Conservation (phyloP, 2,888 invertebrate species). For the Drosophila niveifrons region DNA sequence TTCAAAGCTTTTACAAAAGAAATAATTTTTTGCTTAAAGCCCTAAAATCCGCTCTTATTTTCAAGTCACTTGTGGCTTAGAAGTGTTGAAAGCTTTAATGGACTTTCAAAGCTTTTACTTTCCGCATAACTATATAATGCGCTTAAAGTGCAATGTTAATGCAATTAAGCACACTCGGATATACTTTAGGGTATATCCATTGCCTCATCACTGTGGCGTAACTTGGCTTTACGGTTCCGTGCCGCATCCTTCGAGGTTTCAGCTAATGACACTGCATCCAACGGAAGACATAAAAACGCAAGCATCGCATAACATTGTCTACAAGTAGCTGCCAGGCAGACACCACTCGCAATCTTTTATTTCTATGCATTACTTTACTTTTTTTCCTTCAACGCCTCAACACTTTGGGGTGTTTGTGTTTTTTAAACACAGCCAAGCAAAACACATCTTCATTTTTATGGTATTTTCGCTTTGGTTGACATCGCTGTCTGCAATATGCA, state of each 20-base stretch:
- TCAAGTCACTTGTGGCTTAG: not conserved
- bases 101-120: too few relatives aligned
- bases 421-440: slow-evolving; percentile 7
- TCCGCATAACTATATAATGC: not conserved
- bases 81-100: not conserved
- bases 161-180: not conserved
- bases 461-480: slow-evolving; percentile 15
- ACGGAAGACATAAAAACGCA: slow-evolving; percentile 47
- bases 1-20: too few relatives aligned
- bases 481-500: slow-evolving; percentile 52
- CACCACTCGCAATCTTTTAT: slow-evolving; percentile 10
- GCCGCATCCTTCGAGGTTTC: slow-evolving; percentile 27
- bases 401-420: slow-evolving; percentile 28
- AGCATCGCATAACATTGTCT: slow-evolving; percentile 43
- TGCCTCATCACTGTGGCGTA: not conserved
- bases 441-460: slow-evolving; percentile 15
- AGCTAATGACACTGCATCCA: slow-evolving; percentile 59
- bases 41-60: too few relatives aligned
- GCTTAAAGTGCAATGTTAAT: not conserved
- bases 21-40: too few relatives aligned
- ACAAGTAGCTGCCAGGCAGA: slow-evolving; percentile 34
- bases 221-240: slow-evolving; percentile 12
- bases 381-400: slow-evolving; percentile 21
- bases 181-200: slow-evolving; percentile 37
- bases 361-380: not conserved